A percentile compares a stretch with the other conserved stretches of the same genome.
Evolutionary conservation across 1,140 invertebrate species (phyloP).

Genomic region (Drosophila truncata): DNA sequence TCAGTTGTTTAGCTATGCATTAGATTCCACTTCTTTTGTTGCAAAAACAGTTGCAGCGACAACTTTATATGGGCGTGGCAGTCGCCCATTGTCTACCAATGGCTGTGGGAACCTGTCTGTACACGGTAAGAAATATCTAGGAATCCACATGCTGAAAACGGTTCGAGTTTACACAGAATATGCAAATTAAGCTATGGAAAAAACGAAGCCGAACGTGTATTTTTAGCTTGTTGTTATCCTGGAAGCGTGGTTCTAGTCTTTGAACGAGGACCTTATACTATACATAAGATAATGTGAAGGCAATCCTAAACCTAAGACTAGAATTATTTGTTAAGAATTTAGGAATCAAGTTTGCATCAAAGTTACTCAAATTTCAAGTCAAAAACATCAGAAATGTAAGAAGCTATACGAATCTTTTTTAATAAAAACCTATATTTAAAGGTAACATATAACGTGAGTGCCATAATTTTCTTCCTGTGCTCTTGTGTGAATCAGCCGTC

Average conservation of each 20-base stretch:
- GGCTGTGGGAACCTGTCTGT: conserved; percentile 32
- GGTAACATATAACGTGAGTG: not conserved
- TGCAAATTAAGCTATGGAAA: not conserved
- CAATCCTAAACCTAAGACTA: not conserved
- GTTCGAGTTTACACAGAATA: not conserved
- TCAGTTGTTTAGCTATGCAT: conserved; percentile 73
- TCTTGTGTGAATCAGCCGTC: conserved; percentile 34
- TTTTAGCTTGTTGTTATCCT: not conserved
- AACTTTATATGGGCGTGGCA: conserved; percentile 52
- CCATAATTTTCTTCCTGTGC: not conserved
- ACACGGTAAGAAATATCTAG: conserved; percentile 5
- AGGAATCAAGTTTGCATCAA: not conserved
- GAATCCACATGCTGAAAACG: not conserved
- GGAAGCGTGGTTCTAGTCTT: not conserved
- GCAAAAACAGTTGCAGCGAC: conserved; percentile 21
- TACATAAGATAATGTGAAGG: not conserved
- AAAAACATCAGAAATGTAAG: too few relatives aligned
- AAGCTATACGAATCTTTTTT: too few relatives aligned
- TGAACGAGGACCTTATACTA: not conserved
- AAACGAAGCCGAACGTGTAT: not conserved
- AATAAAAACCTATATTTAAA: too few relatives aligned
- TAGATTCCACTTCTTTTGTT: conserved; percentile 62
- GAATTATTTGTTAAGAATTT: not conserved
- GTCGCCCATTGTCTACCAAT: conserved; percentile 34
- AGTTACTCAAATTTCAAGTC: too few relatives aligned